phyloP scores from a whole-genome alignment of 2,888 invertebrate genomes.

The Athalia cordata region DNA sequence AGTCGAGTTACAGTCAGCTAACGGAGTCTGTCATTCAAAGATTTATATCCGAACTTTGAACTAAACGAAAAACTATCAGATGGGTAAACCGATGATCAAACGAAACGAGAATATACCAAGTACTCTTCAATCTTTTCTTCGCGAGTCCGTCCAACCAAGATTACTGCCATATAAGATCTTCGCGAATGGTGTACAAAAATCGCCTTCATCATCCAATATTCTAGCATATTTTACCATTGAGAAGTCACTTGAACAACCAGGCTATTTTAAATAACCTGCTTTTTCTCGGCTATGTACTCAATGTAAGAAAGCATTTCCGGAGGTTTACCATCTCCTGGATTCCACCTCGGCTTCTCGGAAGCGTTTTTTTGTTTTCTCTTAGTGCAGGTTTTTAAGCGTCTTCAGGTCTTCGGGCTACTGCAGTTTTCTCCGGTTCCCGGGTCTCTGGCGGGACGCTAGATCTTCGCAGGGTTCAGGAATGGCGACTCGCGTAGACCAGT shows the following conservation, averaged over 20 bases:
- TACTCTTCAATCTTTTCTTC: not conserved
- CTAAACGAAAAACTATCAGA: no score
- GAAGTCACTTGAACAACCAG: no score
- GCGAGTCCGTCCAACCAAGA: no score
- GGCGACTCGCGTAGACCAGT: conserved; percentile 39
- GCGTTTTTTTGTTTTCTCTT: no score
- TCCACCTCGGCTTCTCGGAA: no score
- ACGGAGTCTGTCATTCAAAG: not conserved
- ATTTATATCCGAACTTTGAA: not conserved
- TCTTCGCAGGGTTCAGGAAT: conserved; percentile 28
- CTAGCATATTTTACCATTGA: no score
- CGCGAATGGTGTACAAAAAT: no score
- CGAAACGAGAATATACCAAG: not conserved
- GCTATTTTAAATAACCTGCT: no score
- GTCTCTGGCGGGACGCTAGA: conserved; percentile 17
- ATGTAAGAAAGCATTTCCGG: not conserved
- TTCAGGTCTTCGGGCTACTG: not conserved
- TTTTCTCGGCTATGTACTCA: not conserved
- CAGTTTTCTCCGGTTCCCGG: not conserved
- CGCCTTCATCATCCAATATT: no score
- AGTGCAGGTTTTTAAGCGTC: not conserved
- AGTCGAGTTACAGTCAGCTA: conserved; percentile 38
- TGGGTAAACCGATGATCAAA: not conserved
- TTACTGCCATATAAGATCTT: no score
- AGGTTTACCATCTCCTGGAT: not conserved